Percentiles rank a stretch among this genome's conserved stretches.
phyloP scores from a whole-genome alignment of 2,797 vertebrate genomes.

The Lacerta bilineata region DNA sequence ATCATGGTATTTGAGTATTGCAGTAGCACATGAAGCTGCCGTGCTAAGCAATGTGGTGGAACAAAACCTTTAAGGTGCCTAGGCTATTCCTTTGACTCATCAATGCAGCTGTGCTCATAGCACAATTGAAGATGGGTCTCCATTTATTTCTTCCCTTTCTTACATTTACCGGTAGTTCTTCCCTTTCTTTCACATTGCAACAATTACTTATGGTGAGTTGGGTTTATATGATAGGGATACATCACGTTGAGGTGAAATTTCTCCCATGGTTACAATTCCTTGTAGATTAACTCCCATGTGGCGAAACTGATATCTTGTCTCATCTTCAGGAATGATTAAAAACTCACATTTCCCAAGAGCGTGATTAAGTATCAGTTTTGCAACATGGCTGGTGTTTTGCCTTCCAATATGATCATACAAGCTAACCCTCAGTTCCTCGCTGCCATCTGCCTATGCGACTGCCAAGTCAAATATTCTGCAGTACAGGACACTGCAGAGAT shows the following conservation, averaged over 20 bases:
- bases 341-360: constrained; percentile 11
- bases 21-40: background rate
- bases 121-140: background rate
- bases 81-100: background rate
- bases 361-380: constrained; percentile 28
- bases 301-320: constrained; percentile 19
- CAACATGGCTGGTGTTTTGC: constrained; percentile 28
- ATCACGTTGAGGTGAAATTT: constrained; percentile 7
- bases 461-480: constrained; percentile 17
- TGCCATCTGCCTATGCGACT: constrained; percentile 21
- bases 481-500: background rate
- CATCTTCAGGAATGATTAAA: constrained; percentile 38
- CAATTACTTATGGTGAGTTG: background rate
- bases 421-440: constrained; percentile 21
- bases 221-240: background rate
- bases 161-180: background rate
- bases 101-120: background rate
- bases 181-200: constrained; percentile 5
- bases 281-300: background rate
- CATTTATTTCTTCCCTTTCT: background rate
- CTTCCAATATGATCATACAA: constrained; percentile 16
- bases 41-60: background rate
- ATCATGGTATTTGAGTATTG: background rate
- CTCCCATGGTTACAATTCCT: constrained; percentile 22
- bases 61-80: background rate